A percentile compares a stretch with the other conserved stretches of the same genome.
phyloP scores from a whole-genome alignment of 2,797 vertebrate species.

The Microctenopoma stevenorrisi region DNA sequence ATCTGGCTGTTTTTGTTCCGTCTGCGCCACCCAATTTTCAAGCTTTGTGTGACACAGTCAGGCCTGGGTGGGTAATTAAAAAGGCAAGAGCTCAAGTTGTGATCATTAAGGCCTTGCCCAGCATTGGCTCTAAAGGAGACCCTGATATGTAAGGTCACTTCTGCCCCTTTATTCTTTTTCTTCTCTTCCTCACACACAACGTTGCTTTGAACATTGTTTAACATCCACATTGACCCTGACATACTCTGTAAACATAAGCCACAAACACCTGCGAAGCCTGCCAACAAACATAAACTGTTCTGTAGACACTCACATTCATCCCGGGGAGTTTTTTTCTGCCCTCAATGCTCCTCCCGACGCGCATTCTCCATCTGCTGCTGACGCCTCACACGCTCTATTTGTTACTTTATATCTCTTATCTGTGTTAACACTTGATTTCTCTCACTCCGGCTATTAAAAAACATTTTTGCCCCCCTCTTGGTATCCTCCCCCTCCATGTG shows the following conservation, averaged over 20 bases:
- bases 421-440: conserved; percentile 54
- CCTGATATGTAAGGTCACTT: conserved; percentile 56
- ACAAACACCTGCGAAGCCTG: conserved; percentile 31
- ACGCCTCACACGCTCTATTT: conserved; percentile 72
- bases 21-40: conserved; percentile 68
- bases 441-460: conserved; percentile 31
- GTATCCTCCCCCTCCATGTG: neutral
- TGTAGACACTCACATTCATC: conserved; percentile 44
- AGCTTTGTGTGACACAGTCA: conserved; percentile 84
- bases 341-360: conserved; percentile 65
- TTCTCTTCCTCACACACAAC: conserved; percentile 6
- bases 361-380: conserved; percentile 76
- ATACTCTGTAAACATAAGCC: conserved; percentile 32
- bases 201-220: conserved; percentile 42
- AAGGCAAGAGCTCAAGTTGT: conserved; percentile 79
- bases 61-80: conserved; percentile 86
- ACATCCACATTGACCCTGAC: conserved; percentile 38
- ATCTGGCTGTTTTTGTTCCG: conserved; percentile 80
- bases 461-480: conserved; percentile 7
- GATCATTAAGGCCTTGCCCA: conserved; percentile 78
- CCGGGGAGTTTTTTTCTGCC: conserved; percentile 8
- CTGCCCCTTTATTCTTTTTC: conserved; percentile 5
- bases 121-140: conserved; percentile 51
- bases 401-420: conserved; percentile 62
- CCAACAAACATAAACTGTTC: conserved; percentile 43